Evolutionary conservation across 2,888 invertebrate genomes (phyloP), one percentile per base, ranked within the genome.

Genomic region (Lepidochrysops patricia): DNA sequence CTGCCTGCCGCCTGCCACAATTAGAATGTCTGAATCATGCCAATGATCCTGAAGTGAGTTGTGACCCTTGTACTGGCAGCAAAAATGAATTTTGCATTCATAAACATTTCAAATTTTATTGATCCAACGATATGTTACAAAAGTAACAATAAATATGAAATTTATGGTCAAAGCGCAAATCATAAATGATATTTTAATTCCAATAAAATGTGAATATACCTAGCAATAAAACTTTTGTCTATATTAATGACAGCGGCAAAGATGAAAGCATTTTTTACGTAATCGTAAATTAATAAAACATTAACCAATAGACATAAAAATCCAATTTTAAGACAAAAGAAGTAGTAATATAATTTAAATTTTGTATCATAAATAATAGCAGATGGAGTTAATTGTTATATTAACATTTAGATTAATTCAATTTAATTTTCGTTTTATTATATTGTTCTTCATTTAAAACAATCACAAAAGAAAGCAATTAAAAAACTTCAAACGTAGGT

Each of bases 21-120:
- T 82, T 80, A 77, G 77, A 73, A 76, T 77, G 77, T 75, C 75
- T 80, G 77, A 82, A 79, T 83, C 80, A 79, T 69, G 68, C 68
- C 70, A 73, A 73, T 73, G 66, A 71, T 73, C 73, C 68, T 73
- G 72, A 73, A 76, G 74, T 80, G 77, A 78, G 72, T 79, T 77
- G 79, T 62, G 57, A 61, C 29, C 61, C 62, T 61, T 12, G 54
- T 54, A 54, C 12, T 19, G 54, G 29, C 54, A n/a, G 57, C 52
- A 35, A 12, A 50, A 35, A 61, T 25, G 9, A 3, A 19, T 43
- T 32, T 7, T 15, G 2, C n/a, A n/a, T n/a, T n/a, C n/a, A n/a
- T n/a, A n/a, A n/a, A n/a, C n/a, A n/a, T n/a, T n/a, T n/a, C n/a
- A n/a, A n/a, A n/a, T n/a, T n/a, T n/a, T n/a, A n/a, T n/a, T n/a